A percentile compares a stretch with the other conserved stretches of the same genome.
phyloP scores from a whole-genome alignment of 2,888 invertebrate genomes.

The Pristionchus arcanus region DNA sequence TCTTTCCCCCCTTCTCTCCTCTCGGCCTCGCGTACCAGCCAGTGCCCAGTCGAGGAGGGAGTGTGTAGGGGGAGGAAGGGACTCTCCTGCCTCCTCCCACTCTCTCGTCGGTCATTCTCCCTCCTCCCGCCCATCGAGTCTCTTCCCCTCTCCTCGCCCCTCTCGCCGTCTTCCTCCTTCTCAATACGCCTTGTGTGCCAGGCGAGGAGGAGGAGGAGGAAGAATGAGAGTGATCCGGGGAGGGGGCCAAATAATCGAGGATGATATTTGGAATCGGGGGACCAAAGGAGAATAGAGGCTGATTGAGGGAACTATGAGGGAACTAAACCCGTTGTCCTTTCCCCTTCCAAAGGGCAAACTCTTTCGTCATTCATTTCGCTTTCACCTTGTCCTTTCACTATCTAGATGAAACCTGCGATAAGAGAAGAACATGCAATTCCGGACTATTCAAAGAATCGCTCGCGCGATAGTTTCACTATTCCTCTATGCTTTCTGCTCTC shows the following conservation, averaged over 20 bases:
- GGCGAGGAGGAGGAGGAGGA: background rate
- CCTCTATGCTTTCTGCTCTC: background rate
- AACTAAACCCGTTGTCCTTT: too few relatives aligned
- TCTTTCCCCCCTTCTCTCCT: constrained; percentile 28
- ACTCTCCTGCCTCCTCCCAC: background rate
- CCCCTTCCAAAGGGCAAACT: background rate
- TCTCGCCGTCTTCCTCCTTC: background rate
- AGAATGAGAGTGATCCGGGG: constrained; percentile 41
- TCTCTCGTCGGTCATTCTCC: constrained; percentile 42
- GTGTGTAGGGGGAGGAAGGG: constrained; percentile 1
- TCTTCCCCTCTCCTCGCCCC: background rate
- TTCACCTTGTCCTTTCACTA: constrained; percentile 3
- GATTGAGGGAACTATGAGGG: too few relatives aligned
- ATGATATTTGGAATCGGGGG: background rate
- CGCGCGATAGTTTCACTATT: background rate
- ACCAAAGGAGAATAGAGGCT: background rate
- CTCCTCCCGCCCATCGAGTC: background rate
- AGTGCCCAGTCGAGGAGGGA: background rate
- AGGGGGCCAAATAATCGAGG: background rate
- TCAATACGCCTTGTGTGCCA: constrained; percentile 34
- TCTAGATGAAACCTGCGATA: background rate
- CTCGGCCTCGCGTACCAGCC: constrained; percentile 44
- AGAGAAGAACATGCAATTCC: background rate
- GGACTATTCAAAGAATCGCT: background rate
- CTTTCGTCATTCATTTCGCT: constrained; percentile 9